phyloP scores from a whole-genome alignment of 2,797 vertebrate species.

The Ataeniobius toweri region DNA sequence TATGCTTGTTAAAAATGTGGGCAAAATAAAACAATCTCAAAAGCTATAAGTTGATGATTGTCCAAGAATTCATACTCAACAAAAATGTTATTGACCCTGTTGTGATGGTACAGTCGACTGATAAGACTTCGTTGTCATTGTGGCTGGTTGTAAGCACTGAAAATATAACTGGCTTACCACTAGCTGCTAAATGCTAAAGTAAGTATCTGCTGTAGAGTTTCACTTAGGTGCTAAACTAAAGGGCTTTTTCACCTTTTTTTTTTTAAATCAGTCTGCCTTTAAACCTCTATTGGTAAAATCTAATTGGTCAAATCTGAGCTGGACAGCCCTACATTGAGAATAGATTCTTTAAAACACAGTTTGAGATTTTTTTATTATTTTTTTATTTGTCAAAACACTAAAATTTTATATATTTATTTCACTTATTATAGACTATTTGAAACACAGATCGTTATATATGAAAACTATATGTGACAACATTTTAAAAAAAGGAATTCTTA shows the following conservation, averaged over 20 bases:
- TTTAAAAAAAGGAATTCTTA: neutral
- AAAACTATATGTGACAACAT: neutral
- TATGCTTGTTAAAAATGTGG: neutral
- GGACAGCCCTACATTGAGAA: too few relatives aligned
- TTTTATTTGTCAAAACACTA: too few relatives aligned
- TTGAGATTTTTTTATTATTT: too few relatives aligned
- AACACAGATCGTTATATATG: neutral
- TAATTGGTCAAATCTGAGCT: too few relatives aligned
- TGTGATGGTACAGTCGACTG: neutral
- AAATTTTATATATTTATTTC: too few relatives aligned
- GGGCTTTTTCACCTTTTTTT: neutral
- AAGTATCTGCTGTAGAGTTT: neutral
- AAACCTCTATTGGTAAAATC: too few relatives aligned
- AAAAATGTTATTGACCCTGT: neutral
- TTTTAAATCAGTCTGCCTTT: neutral
- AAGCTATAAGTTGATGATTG: neutral
- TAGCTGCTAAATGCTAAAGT: neutral
- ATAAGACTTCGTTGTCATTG: neutral
- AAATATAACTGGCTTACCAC: neutral
- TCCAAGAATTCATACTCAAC: too few relatives aligned
- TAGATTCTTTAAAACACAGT: too few relatives aligned
- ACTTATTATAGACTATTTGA: neutral
- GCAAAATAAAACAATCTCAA: neutral
- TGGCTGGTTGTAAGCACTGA: neutral
- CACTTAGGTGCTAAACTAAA: neutral